Base-by-base conservation (phyloP, 2,888 invertebrate species). In the Drosophila greeni region DNA sequence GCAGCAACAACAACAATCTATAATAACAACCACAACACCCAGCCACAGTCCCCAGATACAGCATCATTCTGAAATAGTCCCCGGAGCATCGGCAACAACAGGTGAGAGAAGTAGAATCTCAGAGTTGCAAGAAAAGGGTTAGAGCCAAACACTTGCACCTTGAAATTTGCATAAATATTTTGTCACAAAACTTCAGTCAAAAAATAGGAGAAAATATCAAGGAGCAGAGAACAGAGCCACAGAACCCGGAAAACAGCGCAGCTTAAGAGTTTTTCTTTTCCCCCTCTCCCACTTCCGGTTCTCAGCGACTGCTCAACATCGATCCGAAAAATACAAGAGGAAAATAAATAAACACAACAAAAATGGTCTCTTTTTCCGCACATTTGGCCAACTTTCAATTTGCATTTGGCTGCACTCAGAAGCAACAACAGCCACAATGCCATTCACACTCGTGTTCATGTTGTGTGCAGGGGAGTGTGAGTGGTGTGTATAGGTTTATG, bases 321-420 rank as follows among this genome's bases (percentile, higher is more conserved):
- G 66, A 66, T 65, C 66, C 66, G 66, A 42, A 29, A 33, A 47
- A 47, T 31, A 31, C 20, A 29, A 18, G 7, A 14, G 18, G 12
- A 29, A 29, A 45, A 45, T 12, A 43, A 1, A 24, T 42, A 24
- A 26, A 42, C 24, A 26, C 42, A 42, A 42, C 42, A 65, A 65
- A 54, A 53, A 53, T 33, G 64, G 47, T 54, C 69, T 71, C 67
- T 69, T 76, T 75, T 47, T 47, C 45, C 64, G 73, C 70, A 76
- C 78, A 70, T 71, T 81, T 81, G 79, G 79, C 84, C 75, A 83
- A 83, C 72, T 69, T 78, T 77, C 79, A 82, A 80, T 82, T 79
- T 79, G 68, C 83, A 76, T 80, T 82, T 75, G 71, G 64, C 66
- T 66, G 72, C 45, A 36, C 58, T 49, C 55, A 45, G 14, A 26